Conservation (phyloP, 2,797 vertebrate species). For the Spondyliosoma cantharus region DNA sequence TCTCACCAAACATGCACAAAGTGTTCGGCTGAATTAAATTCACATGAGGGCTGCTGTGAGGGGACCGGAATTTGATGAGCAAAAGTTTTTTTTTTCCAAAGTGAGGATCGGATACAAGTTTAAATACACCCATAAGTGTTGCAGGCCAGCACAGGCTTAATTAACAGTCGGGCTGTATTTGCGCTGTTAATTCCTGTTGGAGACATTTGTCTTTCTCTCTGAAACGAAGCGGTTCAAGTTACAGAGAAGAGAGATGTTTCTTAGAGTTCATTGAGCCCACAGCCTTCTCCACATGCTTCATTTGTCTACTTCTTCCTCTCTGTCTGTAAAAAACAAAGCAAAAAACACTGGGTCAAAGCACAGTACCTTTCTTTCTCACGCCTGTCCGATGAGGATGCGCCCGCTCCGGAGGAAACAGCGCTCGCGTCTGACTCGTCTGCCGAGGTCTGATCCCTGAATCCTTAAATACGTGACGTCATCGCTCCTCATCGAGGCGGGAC, state of each 20-base stretch:
- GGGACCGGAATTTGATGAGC: neutral
- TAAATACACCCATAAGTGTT: too few relatives aligned
- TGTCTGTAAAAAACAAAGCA: neutral
- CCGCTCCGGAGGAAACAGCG: neutral
- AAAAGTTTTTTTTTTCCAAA: neutral
- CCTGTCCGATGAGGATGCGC: conserved; percentile 13
- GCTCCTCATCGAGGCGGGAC: conserved; percentile 46
- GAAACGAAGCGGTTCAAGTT: neutral
- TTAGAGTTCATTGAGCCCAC: accelerated
- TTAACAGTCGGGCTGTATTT: neutral
- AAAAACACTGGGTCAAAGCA: neutral
- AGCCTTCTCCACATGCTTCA: neutral
- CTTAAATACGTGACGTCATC: conserved; percentile 68
- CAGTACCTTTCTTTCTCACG: conserved; percentile 42
- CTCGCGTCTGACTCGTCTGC: neutral
- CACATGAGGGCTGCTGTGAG: neutral
- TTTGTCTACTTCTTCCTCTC: neutral
- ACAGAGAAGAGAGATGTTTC: neutral
- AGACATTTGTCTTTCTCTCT: neutral
- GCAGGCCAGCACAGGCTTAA: neutral
- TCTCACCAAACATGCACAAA: neutral
- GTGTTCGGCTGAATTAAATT: neutral
- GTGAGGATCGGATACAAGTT: neutral
- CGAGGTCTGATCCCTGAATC: conserved; percentile 17
- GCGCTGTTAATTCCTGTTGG: neutral